These are phyloP conservation scores for Cyphomyrus plagiostoma DNA, from an alignment of 2,113 vertebrate genomes.

Conservation along the genomic window DNA sequence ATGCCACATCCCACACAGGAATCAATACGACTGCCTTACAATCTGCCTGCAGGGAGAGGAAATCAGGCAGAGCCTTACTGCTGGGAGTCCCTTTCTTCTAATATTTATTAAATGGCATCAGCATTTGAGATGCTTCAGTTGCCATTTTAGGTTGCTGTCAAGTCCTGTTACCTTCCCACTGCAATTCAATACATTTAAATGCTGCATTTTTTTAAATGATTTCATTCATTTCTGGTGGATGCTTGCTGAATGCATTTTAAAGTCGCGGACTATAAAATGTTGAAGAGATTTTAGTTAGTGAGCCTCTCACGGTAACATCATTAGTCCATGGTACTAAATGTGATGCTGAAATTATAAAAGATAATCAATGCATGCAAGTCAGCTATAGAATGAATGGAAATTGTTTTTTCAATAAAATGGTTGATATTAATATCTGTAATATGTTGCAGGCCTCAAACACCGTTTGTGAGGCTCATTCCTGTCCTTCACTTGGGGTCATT, in stretches of 20 bases:
- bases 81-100: not conserved
- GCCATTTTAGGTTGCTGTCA: not conserved
- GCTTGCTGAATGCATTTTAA: not conserved
- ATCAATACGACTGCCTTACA: not conserved
- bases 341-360: not conserved
- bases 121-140: not conserved
- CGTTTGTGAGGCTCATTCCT: not conserved
- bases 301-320: not conserved
- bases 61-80: no score
- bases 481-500: not conserved
- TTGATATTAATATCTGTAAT: not conserved
- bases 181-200: not conserved
- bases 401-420: not conserved
- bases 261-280: not conserved
- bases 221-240: not conserved
- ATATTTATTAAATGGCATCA: not conserved
- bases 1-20: not conserved
- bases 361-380: not conserved
- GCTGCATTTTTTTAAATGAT: not conserved
- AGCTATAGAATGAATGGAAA: not conserved
- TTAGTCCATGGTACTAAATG: not conserved
- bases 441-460: not conserved
- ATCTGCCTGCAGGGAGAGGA: not conserved
- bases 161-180: not conserved
- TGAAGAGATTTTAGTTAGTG: not conserved